A percentile compares a stretch with the other conserved stretches of the same genome.
phyloP scores from a whole-genome alignment of 2,888 invertebrate species.

The Parnassius smintheus region DNA sequence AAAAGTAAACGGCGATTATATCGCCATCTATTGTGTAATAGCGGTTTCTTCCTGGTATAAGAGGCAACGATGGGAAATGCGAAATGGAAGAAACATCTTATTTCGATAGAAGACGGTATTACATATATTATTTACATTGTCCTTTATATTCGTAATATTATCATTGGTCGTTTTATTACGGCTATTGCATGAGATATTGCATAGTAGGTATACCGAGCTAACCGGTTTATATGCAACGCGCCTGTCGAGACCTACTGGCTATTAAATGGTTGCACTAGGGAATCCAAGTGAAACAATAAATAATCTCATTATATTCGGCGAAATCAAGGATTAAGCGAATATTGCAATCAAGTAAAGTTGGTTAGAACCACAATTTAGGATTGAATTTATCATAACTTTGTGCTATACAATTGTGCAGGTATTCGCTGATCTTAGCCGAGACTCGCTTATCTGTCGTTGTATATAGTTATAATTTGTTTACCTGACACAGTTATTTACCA shows the following conservation, averaged over 20 bases:
- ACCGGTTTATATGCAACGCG: constrained; percentile 22
- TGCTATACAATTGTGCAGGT: too few species aligned
- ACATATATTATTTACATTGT: not conserved
- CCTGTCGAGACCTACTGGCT: constrained; percentile 18
- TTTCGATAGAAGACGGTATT: too few species aligned
- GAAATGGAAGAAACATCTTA: too few species aligned
- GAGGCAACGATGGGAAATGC: too few species aligned
- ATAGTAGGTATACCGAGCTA: constrained; percentile 11
- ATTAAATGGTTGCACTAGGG: constrained; percentile 21
- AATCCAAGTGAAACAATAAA: constrained; percentile 24
- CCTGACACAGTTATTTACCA: too few species aligned
- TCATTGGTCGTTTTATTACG: constrained; percentile 13
- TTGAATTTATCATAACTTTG: too few species aligned
- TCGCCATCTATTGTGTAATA: too few species aligned
- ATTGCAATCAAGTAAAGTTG: constrained; percentile 22
- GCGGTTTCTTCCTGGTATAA: too few species aligned
- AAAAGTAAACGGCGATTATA: too few species aligned
- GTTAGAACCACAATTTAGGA: not conserved
- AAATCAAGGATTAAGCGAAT: constrained; percentile 17
- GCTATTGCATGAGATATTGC: constrained; percentile 23
- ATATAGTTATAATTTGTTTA: too few species aligned
- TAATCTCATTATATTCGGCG: constrained; percentile 11
- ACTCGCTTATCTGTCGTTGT: too few species aligned
- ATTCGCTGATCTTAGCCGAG: too few species aligned
- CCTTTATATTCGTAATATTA: not conserved